Evolutionary conservation across 2,888 invertebrate genomes (phyloP).

Genomic region (Stegophylla sp.): DNA sequence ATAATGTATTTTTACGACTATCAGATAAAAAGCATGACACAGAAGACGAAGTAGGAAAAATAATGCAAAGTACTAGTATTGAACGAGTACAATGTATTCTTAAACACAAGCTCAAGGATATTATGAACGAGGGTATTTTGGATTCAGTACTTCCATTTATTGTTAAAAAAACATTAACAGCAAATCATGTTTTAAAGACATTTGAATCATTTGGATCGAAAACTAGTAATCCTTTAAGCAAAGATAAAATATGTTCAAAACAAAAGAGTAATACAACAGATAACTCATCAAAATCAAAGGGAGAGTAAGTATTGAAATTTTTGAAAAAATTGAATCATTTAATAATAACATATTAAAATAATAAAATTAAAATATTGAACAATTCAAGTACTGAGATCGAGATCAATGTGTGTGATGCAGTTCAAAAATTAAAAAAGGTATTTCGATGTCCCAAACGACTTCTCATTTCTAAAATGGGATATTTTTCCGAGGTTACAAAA

Average conservation of each 20-base stretch:
- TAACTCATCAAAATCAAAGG: conserved; percentile 43
- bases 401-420: conserved; percentile 94
- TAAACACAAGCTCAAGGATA: conserved; percentile 68
- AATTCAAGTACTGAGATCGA: conserved; percentile 77
- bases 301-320: conserved; percentile 60
- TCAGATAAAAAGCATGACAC: not conserved
- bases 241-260: conserved; percentile 48
- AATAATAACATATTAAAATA: not conserved
- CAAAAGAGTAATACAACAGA: conserved; percentile 49
- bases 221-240: conserved; percentile 11
- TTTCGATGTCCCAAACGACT: conserved; percentile 87
- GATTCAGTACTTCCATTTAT: conserved; percentile 84
- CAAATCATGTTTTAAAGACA: conserved; percentile 17
- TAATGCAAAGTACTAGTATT: not conserved
- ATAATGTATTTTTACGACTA: conserved; percentile 40
- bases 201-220: conserved; percentile 29
- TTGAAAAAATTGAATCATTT: not conserved
- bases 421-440: conserved; percentile 85
- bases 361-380: not conserved
- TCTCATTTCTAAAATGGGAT: conserved; percentile 90
- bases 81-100: conserved; percentile 60
- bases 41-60: not conserved
- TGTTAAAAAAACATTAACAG: conserved; percentile 67
- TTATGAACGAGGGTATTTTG: conserved; percentile 80
- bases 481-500: conserved; percentile 87